Evolutionary conservation across 2,797 vertebrate genomes (phyloP).

Genomic region (Setipinna tenuifilis): DNA sequence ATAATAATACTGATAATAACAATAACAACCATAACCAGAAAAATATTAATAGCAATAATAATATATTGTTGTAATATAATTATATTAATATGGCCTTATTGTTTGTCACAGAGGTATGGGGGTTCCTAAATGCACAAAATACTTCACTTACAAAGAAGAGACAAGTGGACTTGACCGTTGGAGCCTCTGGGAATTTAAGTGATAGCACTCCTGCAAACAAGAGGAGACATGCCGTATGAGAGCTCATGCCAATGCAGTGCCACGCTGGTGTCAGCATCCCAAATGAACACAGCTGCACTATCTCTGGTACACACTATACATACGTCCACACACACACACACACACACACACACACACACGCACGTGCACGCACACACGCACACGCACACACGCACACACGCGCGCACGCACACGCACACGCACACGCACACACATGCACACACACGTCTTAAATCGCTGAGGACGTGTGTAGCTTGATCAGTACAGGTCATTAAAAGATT

Average conservation of each 20-base stretch:
- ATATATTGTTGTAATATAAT: too few species aligned
- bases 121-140: not conserved
- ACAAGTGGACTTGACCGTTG: conserved; percentile 97
- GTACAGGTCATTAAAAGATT: too few species aligned
- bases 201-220: conserved; percentile 87
- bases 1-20: too few species aligned
- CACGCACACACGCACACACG: not conserved
- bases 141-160: conserved; percentile 92
- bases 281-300: not conserved
- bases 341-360: not conserved
- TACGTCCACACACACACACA: not conserved
- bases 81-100: too few species aligned
- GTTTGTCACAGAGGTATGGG: not conserved
- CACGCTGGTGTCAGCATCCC: not conserved
- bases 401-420: too few species aligned
- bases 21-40: too few species aligned
- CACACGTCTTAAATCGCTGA: too few species aligned
- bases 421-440: not conserved
- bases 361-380: not conserved
- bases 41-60: too few species aligned
- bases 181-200: conserved; percentile 95
- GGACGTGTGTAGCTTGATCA: too few species aligned
- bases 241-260: not conserved
- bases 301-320: not conserved
- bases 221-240: conserved; percentile 32